Conservation (phyloP, 2,797 vertebrate genomes). For the Peromyscus eremicus region DNA sequence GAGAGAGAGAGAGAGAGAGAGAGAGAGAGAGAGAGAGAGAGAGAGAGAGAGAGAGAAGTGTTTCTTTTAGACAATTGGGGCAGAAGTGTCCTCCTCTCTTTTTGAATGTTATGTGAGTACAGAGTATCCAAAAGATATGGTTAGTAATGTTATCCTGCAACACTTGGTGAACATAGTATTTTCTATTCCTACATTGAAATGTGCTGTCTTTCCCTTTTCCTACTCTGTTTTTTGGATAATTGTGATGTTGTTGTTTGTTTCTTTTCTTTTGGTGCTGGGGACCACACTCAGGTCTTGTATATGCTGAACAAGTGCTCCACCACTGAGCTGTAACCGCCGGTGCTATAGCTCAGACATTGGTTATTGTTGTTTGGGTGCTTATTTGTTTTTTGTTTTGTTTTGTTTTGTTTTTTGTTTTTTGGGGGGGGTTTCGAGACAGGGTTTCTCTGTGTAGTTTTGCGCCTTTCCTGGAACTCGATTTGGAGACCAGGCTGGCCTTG, state of each 20-base stretch:
- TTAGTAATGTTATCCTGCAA: neutral
- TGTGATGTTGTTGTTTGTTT: neutral
- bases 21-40: too few relatives aligned
- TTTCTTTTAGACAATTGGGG: neutral
- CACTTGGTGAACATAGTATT: neutral
- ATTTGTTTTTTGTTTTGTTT: neutral
- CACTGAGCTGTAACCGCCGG: neutral
- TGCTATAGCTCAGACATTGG: neutral
- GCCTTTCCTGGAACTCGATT: too few relatives aligned
- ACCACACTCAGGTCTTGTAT: neutral
- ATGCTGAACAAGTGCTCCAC: neutral
- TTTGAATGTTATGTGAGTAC: neutral
- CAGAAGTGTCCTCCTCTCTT: neutral
- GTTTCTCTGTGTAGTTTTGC: too few relatives aligned
- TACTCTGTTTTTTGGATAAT: conserved; percentile 29
- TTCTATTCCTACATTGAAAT: neutral
- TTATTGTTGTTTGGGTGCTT: neutral
- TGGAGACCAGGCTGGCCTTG: too few relatives aligned
- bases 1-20: too few relatives aligned
- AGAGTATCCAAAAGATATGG: neutral
- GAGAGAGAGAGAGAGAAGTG: too few relatives aligned
- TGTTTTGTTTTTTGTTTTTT: too few relatives aligned
- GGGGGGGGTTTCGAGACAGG: too few relatives aligned
- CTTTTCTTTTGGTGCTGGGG: neutral
- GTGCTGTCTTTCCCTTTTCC: neutral